Base-by-base conservation (phyloP, 2,888 invertebrate species). In the Gastracanthus pulcherrimus region DNA sequence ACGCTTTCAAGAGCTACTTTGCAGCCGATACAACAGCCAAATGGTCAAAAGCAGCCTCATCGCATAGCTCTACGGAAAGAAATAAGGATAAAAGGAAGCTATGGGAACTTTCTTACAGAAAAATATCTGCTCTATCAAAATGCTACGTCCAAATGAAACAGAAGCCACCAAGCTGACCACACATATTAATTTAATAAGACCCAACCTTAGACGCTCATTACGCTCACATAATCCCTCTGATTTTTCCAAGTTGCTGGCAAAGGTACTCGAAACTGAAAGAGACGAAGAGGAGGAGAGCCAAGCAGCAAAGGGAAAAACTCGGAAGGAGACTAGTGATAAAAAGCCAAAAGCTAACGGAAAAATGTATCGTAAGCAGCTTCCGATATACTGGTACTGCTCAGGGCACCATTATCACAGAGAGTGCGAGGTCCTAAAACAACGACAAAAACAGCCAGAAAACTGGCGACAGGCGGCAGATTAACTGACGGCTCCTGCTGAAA, bases 401-500 rank as follows among this genome's bases (percentile, higher is more conserved):
- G 41, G 23, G 3, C 38, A 29, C 0, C 67, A 67, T 45, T 67
- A 16, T n/a, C 6, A 67, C 34, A 26, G 45, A 16, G 45, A 67
- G n/a, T 41, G 67, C 29, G 45, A 29, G 9, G 29, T 67, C 16
- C 29, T 13, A 3, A 66, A 66, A 38, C 11, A 67, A 9, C 45
- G 45, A 45, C 19, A 55, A 23, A 16, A 34, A 5, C 45, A 45
- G 29, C 45, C 23, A 45, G 67, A 16, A 67, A 67, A 26, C 45
- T 67, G 45, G 41, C 38, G 38, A 3, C 11, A 23, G 41, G 26
- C 66, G 66, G 38, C 1, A 16, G 23, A 48, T 2, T 2, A n/a
- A 9, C 86, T 2, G 84, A 84, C 74, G 76, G 19, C 23, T 19
- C 4, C 51, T 19, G 51, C 23, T n/a, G 19, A 55, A 7, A 19